phyloP scores from a whole-genome alignment of 2,888 invertebrate genomes.

The Watsonalla binaria region DNA sequence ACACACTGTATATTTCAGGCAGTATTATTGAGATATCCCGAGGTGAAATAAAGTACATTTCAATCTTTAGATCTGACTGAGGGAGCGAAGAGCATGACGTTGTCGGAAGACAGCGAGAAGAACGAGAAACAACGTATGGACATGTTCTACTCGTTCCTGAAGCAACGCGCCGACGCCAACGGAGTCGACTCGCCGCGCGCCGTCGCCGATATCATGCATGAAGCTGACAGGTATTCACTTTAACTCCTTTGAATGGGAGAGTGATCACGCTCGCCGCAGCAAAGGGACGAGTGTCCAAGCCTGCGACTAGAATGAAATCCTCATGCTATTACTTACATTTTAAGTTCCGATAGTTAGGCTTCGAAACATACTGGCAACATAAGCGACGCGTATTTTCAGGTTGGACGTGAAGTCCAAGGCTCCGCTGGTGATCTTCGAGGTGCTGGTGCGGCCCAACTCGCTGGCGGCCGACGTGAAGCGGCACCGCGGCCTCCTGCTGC shows the following conservation, averaged over 20 bases:
- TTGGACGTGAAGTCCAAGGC: constrained; percentile 97
- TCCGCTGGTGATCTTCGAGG: constrained; percentile 94
- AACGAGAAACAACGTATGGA: constrained; percentile 97
- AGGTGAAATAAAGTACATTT: no score
- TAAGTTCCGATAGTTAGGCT: constrained; percentile 41
- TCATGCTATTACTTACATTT: neutral
- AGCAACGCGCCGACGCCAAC: constrained; percentile 51
- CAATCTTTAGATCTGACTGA: constrained; percentile 85
- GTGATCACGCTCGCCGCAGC: neutral
- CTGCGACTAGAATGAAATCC: no score
- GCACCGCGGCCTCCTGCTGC: constrained; percentile 87
- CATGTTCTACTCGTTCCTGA: constrained; percentile 89
- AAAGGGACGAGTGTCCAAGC: no score
- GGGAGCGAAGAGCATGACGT: constrained; percentile 95
- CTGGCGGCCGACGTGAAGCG: constrained; percentile 85
- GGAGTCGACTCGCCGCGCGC: constrained; percentile 41
- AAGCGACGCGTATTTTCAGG: constrained; percentile 63
- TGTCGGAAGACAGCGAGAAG: constrained; percentile 97
- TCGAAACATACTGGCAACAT: no score
- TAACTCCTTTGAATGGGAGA: neutral
- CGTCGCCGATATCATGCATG: constrained; percentile 54
- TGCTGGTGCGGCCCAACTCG: constrained; percentile 85
- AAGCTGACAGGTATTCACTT: constrained; percentile 64
- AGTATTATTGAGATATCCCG: no score
- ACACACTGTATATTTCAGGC: no score